Evolutionary conservation across 2,113 vertebrate species (phyloP).

Genomic region (Callorhinus ursinus): DNA sequence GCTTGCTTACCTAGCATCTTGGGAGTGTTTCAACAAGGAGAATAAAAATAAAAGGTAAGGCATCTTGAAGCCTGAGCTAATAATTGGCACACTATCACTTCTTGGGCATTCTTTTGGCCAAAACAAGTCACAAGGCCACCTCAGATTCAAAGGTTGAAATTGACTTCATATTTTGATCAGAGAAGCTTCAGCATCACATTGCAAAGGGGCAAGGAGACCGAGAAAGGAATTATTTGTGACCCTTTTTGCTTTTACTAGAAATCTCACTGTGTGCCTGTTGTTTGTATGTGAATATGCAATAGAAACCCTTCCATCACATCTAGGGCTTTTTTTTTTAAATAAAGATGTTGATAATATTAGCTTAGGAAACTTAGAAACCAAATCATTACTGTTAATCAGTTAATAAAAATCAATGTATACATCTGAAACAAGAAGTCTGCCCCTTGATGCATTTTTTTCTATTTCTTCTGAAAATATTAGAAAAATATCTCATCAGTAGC

Average conservation of each 20-base stretch:
- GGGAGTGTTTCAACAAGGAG: background rate
- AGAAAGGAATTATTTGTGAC: background rate
- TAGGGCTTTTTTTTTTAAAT: background rate
- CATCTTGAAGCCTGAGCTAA: background rate
- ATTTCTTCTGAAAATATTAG: background rate
- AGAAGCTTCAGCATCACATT: background rate
- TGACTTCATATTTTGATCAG: background rate
- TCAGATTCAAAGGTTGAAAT: background rate
- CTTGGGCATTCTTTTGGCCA: background rate
- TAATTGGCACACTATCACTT: background rate
- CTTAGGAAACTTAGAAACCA: background rate
- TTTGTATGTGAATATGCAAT: background rate
- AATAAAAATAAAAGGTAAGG: background rate
- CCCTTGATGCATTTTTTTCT: background rate
- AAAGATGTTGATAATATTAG: background rate
- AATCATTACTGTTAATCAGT: background rate
- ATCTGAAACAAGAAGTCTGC: background rate
- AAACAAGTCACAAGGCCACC: background rate
- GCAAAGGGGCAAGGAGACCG: background rate
- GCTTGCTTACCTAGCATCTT: background rate
- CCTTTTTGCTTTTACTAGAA: background rate
- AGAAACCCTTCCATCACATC: background rate
- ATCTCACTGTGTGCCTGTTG: background rate
- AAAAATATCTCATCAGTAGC: background rate
- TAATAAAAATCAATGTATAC: background rate